These are phyloP conservation scores for Cotesia congregata DNA, from an alignment of 2,888 invertebrate species.

Conservation along the genomic window DNA sequence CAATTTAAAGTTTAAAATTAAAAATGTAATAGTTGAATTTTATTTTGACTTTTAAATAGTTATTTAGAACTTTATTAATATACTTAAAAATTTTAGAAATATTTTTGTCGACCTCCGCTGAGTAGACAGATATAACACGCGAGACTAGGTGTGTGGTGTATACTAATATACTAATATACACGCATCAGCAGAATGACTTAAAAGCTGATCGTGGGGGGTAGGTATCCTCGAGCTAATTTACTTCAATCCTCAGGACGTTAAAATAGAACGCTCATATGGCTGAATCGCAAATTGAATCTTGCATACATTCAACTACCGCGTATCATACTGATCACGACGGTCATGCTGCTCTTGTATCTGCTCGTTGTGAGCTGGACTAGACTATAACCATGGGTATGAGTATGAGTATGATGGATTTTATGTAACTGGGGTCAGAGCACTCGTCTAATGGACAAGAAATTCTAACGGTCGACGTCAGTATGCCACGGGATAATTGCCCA, in stretches of 20 bases:
- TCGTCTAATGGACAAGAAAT: conserved; percentile 18
- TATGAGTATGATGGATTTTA: conserved; percentile 14
- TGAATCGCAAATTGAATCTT: conserved; percentile 35
- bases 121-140: too few species aligned
- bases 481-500: conserved; percentile 4
- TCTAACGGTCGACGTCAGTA: conserved; percentile 18
- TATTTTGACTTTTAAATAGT: too few species aligned
- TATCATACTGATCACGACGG: not conserved
- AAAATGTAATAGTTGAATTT: too few species aligned
- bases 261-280: conserved; percentile 22
- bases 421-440: conserved; percentile 18
- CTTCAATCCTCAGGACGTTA: conserved; percentile 24
- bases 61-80: too few species aligned
- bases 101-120: too few species aligned
- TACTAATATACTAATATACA: not conserved
- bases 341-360: not conserved
- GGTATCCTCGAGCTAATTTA: conserved; percentile 38
- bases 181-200: conserved; percentile 21
- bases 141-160: too few species aligned
- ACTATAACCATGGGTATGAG: not conserved
- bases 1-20: too few species aligned
- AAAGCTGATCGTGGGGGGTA: conserved; percentile 36
- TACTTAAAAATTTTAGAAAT: too few species aligned
- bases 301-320: conserved; percentile 16
- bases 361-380: not conserved